Evolutionary conservation across 2,888 invertebrate genomes (phyloP).

Genomic region (Phyllotreta striolata): DNA sequence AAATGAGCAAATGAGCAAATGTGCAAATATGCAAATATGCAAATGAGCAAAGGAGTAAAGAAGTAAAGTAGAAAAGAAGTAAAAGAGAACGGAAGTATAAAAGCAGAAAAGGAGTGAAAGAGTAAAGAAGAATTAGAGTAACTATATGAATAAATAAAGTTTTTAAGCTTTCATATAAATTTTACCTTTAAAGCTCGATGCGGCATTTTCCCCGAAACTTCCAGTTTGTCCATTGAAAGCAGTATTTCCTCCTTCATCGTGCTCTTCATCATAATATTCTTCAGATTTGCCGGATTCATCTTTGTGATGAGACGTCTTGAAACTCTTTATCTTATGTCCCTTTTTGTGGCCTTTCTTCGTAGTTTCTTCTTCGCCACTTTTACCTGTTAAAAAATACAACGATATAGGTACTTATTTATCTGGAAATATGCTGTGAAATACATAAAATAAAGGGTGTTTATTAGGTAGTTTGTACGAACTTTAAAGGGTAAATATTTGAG

Average conservation of each 20-base stretch:
- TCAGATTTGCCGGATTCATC: conserved; percentile 72
- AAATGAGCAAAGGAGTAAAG: too few species aligned
- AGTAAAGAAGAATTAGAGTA: not conserved
- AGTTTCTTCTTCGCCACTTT: conserved; percentile 66
- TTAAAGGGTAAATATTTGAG: too few species aligned
- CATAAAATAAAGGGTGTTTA: too few species aligned
- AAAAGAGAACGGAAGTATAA: too few species aligned
- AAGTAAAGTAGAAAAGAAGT: too few species aligned
- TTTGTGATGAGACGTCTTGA: conserved; percentile 71
- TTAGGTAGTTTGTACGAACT: too few species aligned
- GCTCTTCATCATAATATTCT: conserved; percentile 71
- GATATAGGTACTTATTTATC: not conserved
- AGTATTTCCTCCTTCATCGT: conserved; percentile 70
- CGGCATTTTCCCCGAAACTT: conserved; percentile 66
- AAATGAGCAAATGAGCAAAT: too few species aligned
- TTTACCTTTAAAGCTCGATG: conserved; percentile 64
- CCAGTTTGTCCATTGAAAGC: conserved; percentile 66
- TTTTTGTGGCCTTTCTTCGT: conserved; percentile 69
- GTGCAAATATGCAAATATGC: too few species aligned
- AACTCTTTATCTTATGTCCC: conserved; percentile 71
- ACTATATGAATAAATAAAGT: not conserved
- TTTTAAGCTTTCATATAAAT: not conserved
- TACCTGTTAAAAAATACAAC: conserved; percentile 51
- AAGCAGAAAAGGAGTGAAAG: too few species aligned
- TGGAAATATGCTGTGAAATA: too few species aligned